Base-by-base conservation (phyloP, 2,113 vertebrate genomes). In the Saccopteryx leptura region DNA sequence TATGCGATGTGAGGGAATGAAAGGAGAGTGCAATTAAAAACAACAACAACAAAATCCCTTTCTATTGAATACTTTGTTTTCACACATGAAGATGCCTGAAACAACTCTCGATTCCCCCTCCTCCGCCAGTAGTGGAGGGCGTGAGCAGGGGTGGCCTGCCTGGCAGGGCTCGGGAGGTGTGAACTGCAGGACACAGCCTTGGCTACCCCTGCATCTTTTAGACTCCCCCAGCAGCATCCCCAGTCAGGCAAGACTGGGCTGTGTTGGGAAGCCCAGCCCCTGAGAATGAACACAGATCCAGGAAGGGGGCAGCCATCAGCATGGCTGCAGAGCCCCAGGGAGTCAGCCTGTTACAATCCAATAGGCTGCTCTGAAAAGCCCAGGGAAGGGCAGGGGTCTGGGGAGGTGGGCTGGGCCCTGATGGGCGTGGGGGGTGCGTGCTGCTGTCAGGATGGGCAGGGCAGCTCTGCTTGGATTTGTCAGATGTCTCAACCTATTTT, bases 401-500 rank as follows among this genome's bases (percentile, higher is more conserved):
- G 10, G n/a, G 60, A 24, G 28, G 72, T 0, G 0, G 39, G 74
- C 68, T 65, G 2, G 68, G 85, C 54, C 76, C 76, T 7, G 76
- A 69, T 60, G 68, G 88, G 68, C 48, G 72, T 3, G 4, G n/a
- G 74, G 26, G 31, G 2, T 75, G 1, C 3, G 19, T 2, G 7
- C 71, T 97, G 60, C 63, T 5, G 0, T 12, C 2, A 28, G 50
- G 81, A 72, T 5, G 54, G 84, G 15, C 56, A n/a, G 80, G 63
- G 58, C 78, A 69, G 21, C 84, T 92, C 88, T 76, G 19, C 86
- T 89, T 71, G 69, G 21, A 48, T 91, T 95, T 93, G 96, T 97
- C 91, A 94, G 54, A 65, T 94, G 96, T 97, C 94, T 96, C 65
- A 89, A 91, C 86, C 86, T 93, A 90, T 97, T 96, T 97, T 96